These are phyloP conservation scores for Agonopterix alstromeriana DNA, from an alignment of 2,888 invertebrate genomes.

Conservation along the genomic window DNA sequence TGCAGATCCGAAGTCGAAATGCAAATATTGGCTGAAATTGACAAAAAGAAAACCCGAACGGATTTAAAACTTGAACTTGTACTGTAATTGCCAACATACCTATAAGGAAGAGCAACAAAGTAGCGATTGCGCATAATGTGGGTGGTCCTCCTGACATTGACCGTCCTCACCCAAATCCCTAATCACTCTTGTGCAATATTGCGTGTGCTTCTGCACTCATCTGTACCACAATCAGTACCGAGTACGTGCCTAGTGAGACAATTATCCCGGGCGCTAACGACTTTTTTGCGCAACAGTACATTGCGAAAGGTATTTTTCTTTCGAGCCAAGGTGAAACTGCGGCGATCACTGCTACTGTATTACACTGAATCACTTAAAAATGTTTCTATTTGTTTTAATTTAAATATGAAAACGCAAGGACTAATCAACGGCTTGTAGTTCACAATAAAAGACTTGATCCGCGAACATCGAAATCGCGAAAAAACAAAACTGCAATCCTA, in stretches of 20 bases:
- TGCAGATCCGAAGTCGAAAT: too few relatives aligned
- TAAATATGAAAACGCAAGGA: too few relatives aligned
- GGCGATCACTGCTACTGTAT: constrained; percentile 10
- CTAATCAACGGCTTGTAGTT: too few relatives aligned
- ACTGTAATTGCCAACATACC: too few relatives aligned
- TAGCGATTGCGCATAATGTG: background rate
- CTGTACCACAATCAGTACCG: background rate
- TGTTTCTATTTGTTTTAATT: too few relatives aligned
- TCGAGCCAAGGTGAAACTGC: constrained; percentile 15
- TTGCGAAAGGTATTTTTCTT: constrained; percentile 7
- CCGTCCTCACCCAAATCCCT: background rate
- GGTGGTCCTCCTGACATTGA: background rate
- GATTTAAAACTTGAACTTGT: too few relatives aligned
- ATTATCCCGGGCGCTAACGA: constrained; percentile 1
- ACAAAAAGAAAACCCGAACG: too few relatives aligned
- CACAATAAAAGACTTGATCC: too few relatives aligned
- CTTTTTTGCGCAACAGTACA: constrained; percentile 7
- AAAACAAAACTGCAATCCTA: too few relatives aligned
- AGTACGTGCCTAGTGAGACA: background rate
- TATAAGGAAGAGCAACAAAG: background rate
- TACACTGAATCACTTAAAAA: too few relatives aligned
- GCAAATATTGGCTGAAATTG: too few relatives aligned
- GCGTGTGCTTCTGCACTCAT: background rate
- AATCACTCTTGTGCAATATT: background rate
- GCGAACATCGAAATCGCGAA: too few relatives aligned